Evolutionary conservation across 1,140 invertebrate genomes (phyloP).

Genomic region (Manduca sexta): DNA sequence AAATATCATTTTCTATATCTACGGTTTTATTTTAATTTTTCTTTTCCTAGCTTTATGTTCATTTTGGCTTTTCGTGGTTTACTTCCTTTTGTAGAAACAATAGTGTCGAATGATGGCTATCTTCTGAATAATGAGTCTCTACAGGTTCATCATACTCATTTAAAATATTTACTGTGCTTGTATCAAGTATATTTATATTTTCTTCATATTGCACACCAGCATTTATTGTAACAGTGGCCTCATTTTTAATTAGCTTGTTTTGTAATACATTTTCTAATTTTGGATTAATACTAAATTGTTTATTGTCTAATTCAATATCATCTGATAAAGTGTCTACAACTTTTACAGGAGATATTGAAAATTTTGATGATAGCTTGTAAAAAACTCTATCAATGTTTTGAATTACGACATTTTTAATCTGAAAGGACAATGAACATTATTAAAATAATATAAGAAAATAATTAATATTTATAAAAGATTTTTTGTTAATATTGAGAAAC

Average conservation of each 20-base stretch:
- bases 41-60: constrained; percentile 7
- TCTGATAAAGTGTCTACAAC: not conserved
- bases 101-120: not conserved
- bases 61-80: constrained; percentile 3
- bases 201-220: not conserved
- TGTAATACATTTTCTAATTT: not conserved
- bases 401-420: constrained; percentile 7
- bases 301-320: not conserved
- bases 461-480: too few species aligned
- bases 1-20: constrained; percentile 2
- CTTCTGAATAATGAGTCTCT: not conserved
- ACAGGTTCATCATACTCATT: not conserved
- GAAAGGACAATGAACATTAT: not conserved
- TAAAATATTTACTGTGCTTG: not conserved
- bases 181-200: not conserved
- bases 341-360: not conserved
- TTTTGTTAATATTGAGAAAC: too few species aligned
- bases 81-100: not conserved
- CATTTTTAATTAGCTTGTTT: constrained; percentile 1
- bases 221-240: not conserved
- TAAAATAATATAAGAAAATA: too few species aligned
- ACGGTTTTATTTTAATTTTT: constrained; percentile 2
- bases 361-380: constrained; percentile 7
- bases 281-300: not conserved
- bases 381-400: constrained; percentile 8